phyloP scores from a whole-genome alignment of 2,888 invertebrate species.

The Acronicta aceris region DNA sequence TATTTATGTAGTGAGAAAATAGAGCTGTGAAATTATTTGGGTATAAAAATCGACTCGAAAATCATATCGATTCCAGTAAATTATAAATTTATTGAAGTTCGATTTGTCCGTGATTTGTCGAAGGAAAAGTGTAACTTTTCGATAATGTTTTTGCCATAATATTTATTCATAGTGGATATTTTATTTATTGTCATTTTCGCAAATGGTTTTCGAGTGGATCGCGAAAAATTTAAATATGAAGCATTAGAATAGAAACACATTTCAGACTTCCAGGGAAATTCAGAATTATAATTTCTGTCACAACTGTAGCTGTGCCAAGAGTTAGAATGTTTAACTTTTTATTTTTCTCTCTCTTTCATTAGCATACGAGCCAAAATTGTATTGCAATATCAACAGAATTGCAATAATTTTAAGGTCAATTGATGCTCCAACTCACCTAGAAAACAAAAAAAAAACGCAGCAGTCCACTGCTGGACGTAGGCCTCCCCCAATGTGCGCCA shows the following conservation, averaged over 20 bases:
- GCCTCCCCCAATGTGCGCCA: too few species aligned
- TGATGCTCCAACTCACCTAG: too few species aligned
- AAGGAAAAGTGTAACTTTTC: conserved; percentile 50
- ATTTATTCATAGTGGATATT: conserved; percentile 22
- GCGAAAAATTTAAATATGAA: conserved; percentile 3
- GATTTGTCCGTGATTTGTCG: conserved; percentile 37
- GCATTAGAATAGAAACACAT: conserved; percentile 5
- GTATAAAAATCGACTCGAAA: conserved; percentile 41
- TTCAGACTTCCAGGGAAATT: background rate
- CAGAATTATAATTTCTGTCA: background rate
- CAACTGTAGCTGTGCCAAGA: too few species aligned
- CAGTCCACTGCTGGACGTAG: too few species aligned
- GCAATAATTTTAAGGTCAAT: too few species aligned
- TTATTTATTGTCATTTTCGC: conserved; percentile 14
- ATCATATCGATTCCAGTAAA: conserved; percentile 48
- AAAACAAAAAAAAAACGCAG: too few species aligned
- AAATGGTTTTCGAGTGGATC: conserved; percentile 49
- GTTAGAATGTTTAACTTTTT: too few species aligned
- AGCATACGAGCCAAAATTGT: too few species aligned
- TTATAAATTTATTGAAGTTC: conserved; percentile 46
- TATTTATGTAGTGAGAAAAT: conserved; percentile 45
- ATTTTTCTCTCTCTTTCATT: too few species aligned
- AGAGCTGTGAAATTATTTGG: conserved; percentile 51
- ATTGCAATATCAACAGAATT: too few species aligned
- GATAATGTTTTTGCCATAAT: conserved; percentile 28